Evolutionary conservation across 2,797 vertebrate species (phyloP).

Genomic region (Tachyglossus aculeatus): DNA sequence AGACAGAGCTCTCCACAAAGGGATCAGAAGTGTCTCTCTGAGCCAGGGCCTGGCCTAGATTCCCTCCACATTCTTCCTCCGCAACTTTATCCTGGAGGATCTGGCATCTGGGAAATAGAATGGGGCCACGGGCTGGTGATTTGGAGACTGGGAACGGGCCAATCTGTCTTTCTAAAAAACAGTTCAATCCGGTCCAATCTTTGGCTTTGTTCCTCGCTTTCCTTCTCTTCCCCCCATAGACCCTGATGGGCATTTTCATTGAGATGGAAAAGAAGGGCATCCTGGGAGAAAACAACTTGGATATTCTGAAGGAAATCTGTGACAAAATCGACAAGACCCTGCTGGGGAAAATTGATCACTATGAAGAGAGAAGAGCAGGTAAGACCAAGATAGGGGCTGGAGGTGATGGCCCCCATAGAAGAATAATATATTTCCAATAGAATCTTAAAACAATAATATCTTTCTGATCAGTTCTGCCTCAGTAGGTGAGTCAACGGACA

Average conservation of each 20-base stretch:
- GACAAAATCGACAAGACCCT: conserved; percentile 58
- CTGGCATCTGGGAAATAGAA: too few relatives aligned
- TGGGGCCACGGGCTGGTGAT: not conserved
- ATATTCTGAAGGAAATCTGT: conserved; percentile 60
- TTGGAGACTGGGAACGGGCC: too few relatives aligned
- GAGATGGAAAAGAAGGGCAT: conserved; percentile 76
- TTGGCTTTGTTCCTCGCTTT: not conserved
- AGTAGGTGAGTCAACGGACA: too few relatives aligned
- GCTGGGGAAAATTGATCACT: conserved; percentile 60
- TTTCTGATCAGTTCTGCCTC: too few relatives aligned
- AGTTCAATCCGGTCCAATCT: not conserved
- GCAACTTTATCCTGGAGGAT: not conserved
- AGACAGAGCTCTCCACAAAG: not conserved
- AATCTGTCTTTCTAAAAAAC: not conserved
- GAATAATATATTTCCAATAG: too few relatives aligned
- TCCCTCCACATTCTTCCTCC: not conserved
- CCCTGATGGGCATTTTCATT: conserved; percentile 67
- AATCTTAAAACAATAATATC: too few relatives aligned
- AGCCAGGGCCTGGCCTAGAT: too few relatives aligned
- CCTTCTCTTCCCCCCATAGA: conserved; percentile 52
- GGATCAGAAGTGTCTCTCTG: too few relatives aligned
- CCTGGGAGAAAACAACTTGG: conserved; percentile 58
- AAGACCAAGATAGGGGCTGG: not conserved
- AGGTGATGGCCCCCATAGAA: too few relatives aligned
- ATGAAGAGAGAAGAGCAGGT: conserved; percentile 26